Evolutionary conservation across 1,140 invertebrate genomes (phyloP), one percentile per base, ranked within the genome.

Genomic region (Bombus waltoni): DNA sequence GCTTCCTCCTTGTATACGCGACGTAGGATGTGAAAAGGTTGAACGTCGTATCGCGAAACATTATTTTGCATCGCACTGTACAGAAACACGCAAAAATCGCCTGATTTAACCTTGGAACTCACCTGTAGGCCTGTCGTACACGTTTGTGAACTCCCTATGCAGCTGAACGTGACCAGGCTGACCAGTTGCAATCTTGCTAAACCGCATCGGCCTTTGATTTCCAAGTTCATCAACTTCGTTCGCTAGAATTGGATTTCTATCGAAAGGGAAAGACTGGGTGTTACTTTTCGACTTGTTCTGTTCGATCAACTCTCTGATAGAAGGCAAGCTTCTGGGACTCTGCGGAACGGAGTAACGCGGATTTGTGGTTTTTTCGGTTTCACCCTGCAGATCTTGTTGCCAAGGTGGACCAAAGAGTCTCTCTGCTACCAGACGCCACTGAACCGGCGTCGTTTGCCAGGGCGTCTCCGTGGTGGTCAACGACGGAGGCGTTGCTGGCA

Each of bases 401-500:
- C 93, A 92, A 0, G 76, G 62, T 11, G 91, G 78, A 11, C 85
- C 88, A 25, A 93, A 93, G 5, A 94, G 77, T 57, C 91, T 89
- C 15, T 94, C 94, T 0, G 92, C 90, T 22, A 94, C 92, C 40
- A 94, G 72, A 32, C 89, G 89, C 93, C 94, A 94, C 2, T 87
- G 89, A 42, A 75, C 75, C 5, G 76, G 86, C 35, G 88, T 92
- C 53, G 88, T 90, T 35, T 78, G 68, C 86, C 83, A 89, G 1
- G 85, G 77, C 35, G 89, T 87, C 6, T 91, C 89, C 2, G 87
- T 90, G 0, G 92, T 92, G 25, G 83, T 80, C 25, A 82, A 32
- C 18, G 81, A 44, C 22, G 87, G 62, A 0, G 85, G 53, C 10
- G 87, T 74, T 1, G 81, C 81, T 9, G 92, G 68, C 0, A 81